Conservation (phyloP, 2,888 invertebrate species). For the Agelastica alni region DNA sequence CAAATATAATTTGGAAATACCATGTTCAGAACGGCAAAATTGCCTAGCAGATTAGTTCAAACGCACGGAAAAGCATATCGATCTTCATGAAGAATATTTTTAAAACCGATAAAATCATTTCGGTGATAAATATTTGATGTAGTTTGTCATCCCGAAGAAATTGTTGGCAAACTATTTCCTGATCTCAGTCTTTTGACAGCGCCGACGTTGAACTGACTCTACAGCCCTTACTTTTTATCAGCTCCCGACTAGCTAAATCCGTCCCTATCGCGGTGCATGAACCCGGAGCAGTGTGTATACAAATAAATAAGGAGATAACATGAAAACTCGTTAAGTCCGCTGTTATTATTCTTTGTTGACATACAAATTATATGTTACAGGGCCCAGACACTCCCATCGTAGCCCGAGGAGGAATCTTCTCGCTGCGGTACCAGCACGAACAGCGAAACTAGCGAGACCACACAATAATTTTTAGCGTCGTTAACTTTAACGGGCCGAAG, state of each 20-base stretch:
- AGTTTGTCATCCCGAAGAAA: no score
- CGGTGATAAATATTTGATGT: no score
- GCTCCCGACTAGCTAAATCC: slow-evolving; percentile 9
- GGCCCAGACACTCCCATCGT: slow-evolving; percentile 45
- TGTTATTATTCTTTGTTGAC: slow-evolving; percentile 57
- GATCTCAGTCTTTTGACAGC: no score
- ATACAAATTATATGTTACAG: slow-evolving; percentile 56
- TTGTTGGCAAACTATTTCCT: no score
- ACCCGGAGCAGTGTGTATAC: slow-evolving; percentile 40
- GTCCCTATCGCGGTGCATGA: slow-evolving; percentile 28
- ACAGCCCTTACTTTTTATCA: no score
- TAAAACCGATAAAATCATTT: no score
- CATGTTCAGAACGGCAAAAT: no score
- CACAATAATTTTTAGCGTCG: slow-evolving; percentile 32
- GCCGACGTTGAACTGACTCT: no score
- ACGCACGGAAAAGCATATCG: no score
- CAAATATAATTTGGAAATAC: no score
- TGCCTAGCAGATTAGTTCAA: no score
- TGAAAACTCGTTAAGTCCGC: slow-evolving; percentile 54
- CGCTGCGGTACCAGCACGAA: slow-evolving; percentile 29
- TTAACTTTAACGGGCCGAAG: slow-evolving; percentile 20
- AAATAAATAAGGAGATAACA: slow-evolving; percentile 55
- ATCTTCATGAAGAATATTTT: no score
- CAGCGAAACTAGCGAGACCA: slow-evolving; percentile 31
- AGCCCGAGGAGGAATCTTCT: slow-evolving; percentile 34